phyloP scores from a whole-genome alignment of 1,140 invertebrate genomes.

The Phthorimaea operculella region DNA sequence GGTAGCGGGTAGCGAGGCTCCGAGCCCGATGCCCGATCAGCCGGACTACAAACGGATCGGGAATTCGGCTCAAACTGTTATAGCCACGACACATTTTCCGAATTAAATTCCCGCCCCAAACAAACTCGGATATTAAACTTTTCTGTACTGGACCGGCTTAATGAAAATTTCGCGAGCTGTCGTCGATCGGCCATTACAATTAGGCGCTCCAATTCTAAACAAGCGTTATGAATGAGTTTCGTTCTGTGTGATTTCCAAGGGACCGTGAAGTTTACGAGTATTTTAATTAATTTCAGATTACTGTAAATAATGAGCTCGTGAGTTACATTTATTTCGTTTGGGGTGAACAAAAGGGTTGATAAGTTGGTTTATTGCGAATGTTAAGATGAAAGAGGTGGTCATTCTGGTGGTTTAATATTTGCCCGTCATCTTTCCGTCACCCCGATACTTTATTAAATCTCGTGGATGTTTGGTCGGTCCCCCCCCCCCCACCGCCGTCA shows the following conservation, averaged over 20 bases:
- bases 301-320: no score
- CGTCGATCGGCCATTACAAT: background rate
- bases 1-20: no score
- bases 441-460: conserved; percentile 6
- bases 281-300: no score
- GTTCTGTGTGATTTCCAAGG: no score
- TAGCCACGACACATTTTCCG: background rate
- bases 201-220: background rate
- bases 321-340: no score
- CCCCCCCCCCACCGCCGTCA: background rate
- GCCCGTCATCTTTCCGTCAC: background rate
- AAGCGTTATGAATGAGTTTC: no score
- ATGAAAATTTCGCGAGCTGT: background rate
- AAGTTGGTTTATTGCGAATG: no score
- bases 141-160: background rate
- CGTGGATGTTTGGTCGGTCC: background rate
- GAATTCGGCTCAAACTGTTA: background rate
- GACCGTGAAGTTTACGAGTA: no score
- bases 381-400: background rate
- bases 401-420: background rate
- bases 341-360: no score
- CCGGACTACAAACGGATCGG: background rate
- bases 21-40: background rate
- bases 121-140: background rate
- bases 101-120: background rate